Base-by-base conservation (phyloP, 2,797 vertebrate genomes). In the Numenius phaeopus region DNA sequence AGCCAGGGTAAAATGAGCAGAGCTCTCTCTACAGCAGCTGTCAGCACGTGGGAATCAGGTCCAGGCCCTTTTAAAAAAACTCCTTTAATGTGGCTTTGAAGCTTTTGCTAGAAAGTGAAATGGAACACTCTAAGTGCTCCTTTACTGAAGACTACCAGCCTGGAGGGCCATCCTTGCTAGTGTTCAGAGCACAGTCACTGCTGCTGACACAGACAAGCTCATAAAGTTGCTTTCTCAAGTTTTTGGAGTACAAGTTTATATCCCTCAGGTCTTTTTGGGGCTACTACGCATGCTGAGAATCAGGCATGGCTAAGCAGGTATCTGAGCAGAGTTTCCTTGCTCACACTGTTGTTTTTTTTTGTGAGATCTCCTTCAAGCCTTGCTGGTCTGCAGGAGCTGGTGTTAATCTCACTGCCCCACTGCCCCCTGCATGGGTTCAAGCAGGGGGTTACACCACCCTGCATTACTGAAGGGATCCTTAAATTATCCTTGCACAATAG, bases 231-330 rank as follows among this genome's bases (percentile, higher is more conserved):
- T 78, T 21, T 39, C 42, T 62, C 4, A 22, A 30, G n/a, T 12
- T 59, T 77, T 47, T 76, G 14, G 23, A 80, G 21, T 1, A 27
- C 1, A 57, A 5, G 4, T 49, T 75, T 46, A 17, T 21, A 50
- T 7, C 1, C 1, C 4, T 8, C 24, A 6, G 21, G 18, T 14
- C 58, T 62, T 47, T 81, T 11, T 2, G 29, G 21, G 37, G 11
- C 22, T 87, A 7, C n/a, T 64, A 30, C 27, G 17, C 23, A 71
- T 42, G 5, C 34, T 83, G 49, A 64, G 29, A 67, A 70, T 26
- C 20, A 76, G 59, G 14, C 17, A 34, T 0, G 2, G 17, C 50
- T 77, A 49, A 57, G 40, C 9, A 32, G 23, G 29, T 30, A 4
- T 13, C 50, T 83, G 39, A 75, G 34, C 29, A 27, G 29, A 22